Evolutionary conservation across 2,113 vertebrate species (phyloP).

Genomic region (Cynopterus brachyotis): DNA sequence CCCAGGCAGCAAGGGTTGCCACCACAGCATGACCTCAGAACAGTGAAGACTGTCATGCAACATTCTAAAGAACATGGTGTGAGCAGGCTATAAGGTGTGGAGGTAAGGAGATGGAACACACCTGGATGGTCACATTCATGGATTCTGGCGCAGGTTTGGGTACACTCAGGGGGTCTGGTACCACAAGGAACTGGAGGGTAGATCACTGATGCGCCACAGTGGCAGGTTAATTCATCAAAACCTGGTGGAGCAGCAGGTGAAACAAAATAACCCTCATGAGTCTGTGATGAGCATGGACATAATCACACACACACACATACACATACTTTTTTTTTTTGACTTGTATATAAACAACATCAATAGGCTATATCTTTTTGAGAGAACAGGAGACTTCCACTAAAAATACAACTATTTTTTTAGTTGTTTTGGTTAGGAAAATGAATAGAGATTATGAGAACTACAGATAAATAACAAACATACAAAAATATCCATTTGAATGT

Average conservation of each 20-base stretch:
- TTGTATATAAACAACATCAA: background rate
- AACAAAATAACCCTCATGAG: constrained; percentile 38
- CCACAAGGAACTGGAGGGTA: constrained; percentile 97
- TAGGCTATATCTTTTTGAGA: background rate
- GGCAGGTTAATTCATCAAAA: constrained; percentile 97
- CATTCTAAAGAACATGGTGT: background rate
- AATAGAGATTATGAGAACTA: background rate
- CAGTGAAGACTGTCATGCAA: background rate
- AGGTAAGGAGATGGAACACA: constrained; percentile 66
- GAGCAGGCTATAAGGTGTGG: background rate
- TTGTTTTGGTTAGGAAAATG: background rate
- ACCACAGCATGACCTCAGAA: background rate
- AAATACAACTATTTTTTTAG: background rate
- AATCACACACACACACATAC: background rate
- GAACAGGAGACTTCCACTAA: background rate
- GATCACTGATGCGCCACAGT: constrained; percentile 94
- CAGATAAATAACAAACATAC: background rate
- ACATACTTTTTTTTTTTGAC: background rate
- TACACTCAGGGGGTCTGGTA: constrained; percentile 96
- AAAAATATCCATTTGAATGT: background rate
- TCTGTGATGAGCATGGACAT: background rate
- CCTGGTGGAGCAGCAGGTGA: constrained; percentile 81
- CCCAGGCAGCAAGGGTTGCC: background rate
- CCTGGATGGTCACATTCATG: constrained; percentile 98
- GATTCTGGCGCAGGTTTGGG: constrained; percentile 91